Percentiles rank a stretch among this genome's conserved stretches.
phyloP scores from a whole-genome alignment of 2,888 invertebrate genomes.

The Cantharis nigra region DNA sequence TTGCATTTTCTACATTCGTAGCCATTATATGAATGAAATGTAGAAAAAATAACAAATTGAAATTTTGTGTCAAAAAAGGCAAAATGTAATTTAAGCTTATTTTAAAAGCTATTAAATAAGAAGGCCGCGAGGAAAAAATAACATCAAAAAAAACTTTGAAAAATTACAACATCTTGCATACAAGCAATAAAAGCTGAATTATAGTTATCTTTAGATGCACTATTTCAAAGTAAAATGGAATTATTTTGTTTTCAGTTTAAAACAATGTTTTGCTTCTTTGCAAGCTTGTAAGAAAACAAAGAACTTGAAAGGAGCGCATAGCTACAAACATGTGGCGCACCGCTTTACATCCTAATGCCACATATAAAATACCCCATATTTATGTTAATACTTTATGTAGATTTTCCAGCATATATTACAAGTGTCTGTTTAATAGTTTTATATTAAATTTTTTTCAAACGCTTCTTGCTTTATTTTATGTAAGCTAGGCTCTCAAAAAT shows the following conservation, averaged over 20 bases:
- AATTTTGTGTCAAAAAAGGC: neutral
- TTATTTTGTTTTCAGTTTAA: slow-evolving; percentile 1
- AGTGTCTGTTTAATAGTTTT: slow-evolving; percentile 41
- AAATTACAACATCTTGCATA: neutral
- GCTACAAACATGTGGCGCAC: slow-evolving; percentile 39
- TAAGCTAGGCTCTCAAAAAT: slow-evolving; percentile 5
- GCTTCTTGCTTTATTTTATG: slow-evolving; percentile 22
- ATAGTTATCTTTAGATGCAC: neutral
- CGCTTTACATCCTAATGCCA: slow-evolving; percentile 39
- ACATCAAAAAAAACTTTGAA: neutral
- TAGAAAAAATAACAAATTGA: neutral
- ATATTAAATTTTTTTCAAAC: slow-evolving; percentile 38
- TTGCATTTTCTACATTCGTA: neutral
- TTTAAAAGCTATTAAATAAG: neutral
- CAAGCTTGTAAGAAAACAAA: slow-evolving; percentile 20
- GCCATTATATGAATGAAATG: neutral
- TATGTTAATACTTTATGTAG: slow-evolving; percentile 41
- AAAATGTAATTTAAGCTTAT: neutral
- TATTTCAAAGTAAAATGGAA: neutral
- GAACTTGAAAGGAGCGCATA: slow-evolving; percentile 33
- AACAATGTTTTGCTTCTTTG: slow-evolving; percentile 21
- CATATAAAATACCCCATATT: slow-evolving; percentile 40
- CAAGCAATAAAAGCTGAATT: neutral
- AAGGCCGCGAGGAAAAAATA: neutral
- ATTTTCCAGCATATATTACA: slow-evolving; percentile 37